Conservation (phyloP, 2,888 invertebrate species). For the Diabrotica balteata region DNA sequence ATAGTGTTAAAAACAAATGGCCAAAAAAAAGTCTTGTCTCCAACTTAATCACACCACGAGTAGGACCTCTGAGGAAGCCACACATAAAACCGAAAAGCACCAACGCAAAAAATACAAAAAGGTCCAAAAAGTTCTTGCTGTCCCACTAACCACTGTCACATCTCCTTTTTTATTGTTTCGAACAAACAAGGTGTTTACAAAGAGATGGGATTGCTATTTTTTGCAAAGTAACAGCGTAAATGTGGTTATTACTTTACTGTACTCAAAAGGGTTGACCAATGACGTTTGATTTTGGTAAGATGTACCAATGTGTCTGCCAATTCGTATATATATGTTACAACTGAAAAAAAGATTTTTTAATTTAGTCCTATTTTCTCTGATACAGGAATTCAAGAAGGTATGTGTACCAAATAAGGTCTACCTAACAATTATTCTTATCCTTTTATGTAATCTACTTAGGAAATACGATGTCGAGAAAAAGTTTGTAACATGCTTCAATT, state of each 20-base stretch:
- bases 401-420: too few relatives aligned
- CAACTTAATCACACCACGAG: slow-evolving; percentile 16
- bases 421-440: too few relatives aligned
- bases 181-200: not conserved
- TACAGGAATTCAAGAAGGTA: too few relatives aligned
- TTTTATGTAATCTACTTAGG: too few relatives aligned
- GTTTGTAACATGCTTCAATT: too few relatives aligned
- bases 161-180: slow-evolving; percentile 1
- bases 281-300: too few relatives aligned
- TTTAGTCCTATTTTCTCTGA: too few relatives aligned
- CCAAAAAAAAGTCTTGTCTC: slow-evolving; percentile 16
- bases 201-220: not conserved
- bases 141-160: slow-evolving; percentile 17
- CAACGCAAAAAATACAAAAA: not conserved
- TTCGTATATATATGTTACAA: too few relatives aligned
- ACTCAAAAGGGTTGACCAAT: too few relatives aligned
- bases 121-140: slow-evolving; percentile 9
- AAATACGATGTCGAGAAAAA: too few relatives aligned
- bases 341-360: too few relatives aligned
- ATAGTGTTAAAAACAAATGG: slow-evolving; percentile 18
- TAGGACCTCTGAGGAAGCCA: slow-evolving; percentile 21
- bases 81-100: slow-evolving; percentile 21
- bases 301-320: too few relatives aligned
- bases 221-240: not conserved
- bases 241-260: not conserved